These are phyloP conservation scores for Proisotoma minuta DNA, from an alignment of 2,888 invertebrate genomes.

Conservation along the genomic window DNA sequence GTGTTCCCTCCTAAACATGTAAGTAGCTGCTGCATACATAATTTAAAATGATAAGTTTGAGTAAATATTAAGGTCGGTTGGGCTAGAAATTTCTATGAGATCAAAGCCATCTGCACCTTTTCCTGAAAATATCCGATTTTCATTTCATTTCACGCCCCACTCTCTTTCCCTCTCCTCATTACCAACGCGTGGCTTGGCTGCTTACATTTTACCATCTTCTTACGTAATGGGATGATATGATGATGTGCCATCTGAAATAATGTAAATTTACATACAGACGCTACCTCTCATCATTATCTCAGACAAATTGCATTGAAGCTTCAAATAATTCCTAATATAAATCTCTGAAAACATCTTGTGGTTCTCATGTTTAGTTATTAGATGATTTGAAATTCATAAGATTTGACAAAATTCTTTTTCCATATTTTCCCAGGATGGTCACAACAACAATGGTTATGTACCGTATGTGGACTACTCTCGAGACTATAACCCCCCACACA, in stretches of 20 bases:
- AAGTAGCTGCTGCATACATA: constrained; percentile 49
- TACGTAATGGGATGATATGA: too few species aligned
- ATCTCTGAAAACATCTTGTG: too few species aligned
- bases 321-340: too few species aligned
- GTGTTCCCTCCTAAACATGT: constrained; percentile 70
- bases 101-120: neutral
- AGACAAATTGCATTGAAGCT: too few species aligned
- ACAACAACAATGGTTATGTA: constrained; percentile 78
- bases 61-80: neutral
- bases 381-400: constrained; percentile 8
- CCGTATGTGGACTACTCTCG: constrained; percentile 83
- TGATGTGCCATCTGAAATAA: too few species aligned
- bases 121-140: constrained; percentile 24
- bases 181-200: too few species aligned
- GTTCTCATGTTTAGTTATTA: too few species aligned
- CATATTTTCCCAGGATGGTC: constrained; percentile 61
- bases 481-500: constrained; percentile 75
- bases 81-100: neutral
- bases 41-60: neutral
- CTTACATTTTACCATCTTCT: too few species aligned
- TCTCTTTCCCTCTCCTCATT: constrained; percentile 1
- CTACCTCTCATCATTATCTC: too few species aligned
- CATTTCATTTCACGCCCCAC: constrained; percentile 35
- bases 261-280: too few species aligned
- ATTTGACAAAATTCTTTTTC: too few species aligned